Percentiles rank a stretch among this genome's conserved stretches.
phyloP scores from a whole-genome alignment of 2,113 vertebrate species.

The Myiozetetes cayanensis region DNA sequence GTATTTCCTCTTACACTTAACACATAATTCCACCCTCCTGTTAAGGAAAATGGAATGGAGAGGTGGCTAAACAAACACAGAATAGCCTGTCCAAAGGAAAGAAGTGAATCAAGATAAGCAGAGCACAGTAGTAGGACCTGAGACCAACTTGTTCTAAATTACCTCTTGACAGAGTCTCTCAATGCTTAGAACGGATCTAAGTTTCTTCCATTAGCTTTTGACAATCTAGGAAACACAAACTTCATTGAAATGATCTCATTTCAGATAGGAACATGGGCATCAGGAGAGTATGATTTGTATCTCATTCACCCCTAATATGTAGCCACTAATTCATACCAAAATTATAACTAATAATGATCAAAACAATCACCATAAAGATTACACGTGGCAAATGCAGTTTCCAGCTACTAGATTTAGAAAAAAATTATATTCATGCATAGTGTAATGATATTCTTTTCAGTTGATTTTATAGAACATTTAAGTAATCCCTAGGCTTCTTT shows the following conservation, averaged over 20 bases:
- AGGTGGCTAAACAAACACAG: not conserved
- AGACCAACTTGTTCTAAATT: not conserved
- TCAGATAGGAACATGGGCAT: not conserved
- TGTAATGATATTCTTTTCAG: not conserved
- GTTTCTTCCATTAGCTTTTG: not conserved
- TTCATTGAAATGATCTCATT: not conserved
- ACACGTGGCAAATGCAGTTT: not conserved
- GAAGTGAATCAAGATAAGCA: not conserved
- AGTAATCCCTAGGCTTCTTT: not conserved
- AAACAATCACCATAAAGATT: not conserved
- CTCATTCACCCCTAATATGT: not conserved
- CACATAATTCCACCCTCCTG: not conserved
- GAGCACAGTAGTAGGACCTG: not conserved
- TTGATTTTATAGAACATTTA: not conserved
- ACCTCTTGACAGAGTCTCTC: not conserved
- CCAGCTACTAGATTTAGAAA: not conserved
- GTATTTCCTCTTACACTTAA: fast-evolving
- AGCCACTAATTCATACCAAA: not conserved
- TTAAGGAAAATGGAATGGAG: not conserved
- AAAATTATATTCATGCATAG: not conserved
- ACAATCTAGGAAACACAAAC: not conserved
- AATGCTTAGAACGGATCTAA: not conserved
- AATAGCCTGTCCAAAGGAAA: not conserved
- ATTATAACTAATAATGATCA: not conserved
- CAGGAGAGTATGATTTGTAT: not conserved